Conservation (phyloP, 2,113 vertebrate species). For the Perca schrenkii region DNA sequence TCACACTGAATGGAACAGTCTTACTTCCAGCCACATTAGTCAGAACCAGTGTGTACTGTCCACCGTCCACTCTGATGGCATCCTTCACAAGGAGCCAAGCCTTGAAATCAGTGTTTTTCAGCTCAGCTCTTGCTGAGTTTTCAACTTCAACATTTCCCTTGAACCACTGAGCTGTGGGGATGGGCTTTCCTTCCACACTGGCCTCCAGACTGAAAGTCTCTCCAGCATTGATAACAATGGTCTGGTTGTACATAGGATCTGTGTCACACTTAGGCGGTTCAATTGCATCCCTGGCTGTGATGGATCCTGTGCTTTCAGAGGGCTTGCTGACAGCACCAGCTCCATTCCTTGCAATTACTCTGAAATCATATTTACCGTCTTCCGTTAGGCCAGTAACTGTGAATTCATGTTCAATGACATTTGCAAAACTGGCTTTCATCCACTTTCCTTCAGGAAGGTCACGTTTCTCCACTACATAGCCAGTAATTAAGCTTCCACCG, state of each 20-base stretch:
- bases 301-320: slow-evolving; percentile 94
- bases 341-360: slow-evolving; percentile 96
- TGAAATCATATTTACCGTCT: slow-evolving; percentile 96
- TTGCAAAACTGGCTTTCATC: slow-evolving; percentile 99
- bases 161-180: slow-evolving; percentile 95
- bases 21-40: slow-evolving; percentile 96
- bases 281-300: slow-evolving; percentile 96
- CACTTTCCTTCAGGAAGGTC: slow-evolving; percentile 97
- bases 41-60: slow-evolving; percentile 93
- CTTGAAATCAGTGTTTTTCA: slow-evolving; percentile 94
- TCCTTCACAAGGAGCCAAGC: slow-evolving; percentile 94
- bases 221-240: slow-evolving; percentile 94
- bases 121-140: slow-evolving; percentile 92
- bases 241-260: slow-evolving; percentile 93
- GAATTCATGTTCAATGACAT: slow-evolving; percentile 93
- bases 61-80: slow-evolving; percentile 95
- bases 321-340: slow-evolving; percentile 95
- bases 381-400: slow-evolving; percentile 94
- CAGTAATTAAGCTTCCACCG: slow-evolving; percentile 95
- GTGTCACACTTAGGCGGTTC: slow-evolving; percentile 94
- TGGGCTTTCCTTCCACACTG: slow-evolving; percentile 92
- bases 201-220: slow-evolving; percentile 95
- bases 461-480: slow-evolving; percentile 96
- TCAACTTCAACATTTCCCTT: slow-evolving; percentile 94
- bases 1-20: slow-evolving; percentile 91